Percentiles rank a stretch among this genome's conserved stretches.
Evolutionary conservation across 2,797 vertebrate genomes (phyloP).

Genomic region (Benthosema pterotum): DNA sequence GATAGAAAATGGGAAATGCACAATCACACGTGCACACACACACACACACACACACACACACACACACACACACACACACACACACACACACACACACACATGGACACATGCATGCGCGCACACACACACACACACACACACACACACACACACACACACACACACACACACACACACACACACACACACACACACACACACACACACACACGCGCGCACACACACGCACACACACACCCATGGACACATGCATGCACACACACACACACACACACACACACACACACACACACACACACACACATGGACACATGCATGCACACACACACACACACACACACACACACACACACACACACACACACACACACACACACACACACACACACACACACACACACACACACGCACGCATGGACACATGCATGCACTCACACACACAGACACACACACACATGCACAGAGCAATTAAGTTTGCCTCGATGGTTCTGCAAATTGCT

Average conservation of each 20-base stretch:
- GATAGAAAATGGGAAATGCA: conserved; percentile 41
- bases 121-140: no score
- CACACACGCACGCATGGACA: no score
- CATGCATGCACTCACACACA: no score
- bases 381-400: background rate
- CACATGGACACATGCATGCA: conserved; percentile 50
- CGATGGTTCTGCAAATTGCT: conserved; percentile 43
- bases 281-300: conserved; percentile 10
- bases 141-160: no score
- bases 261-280: no score
- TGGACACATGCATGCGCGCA: conserved; percentile 41
- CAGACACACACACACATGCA: conserved; percentile 44
- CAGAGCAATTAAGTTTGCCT: conserved; percentile 56
- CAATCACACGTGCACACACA: no score
- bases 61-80: no score
- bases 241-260: conserved; percentile 20
- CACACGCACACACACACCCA: conserved; percentile 33
- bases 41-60: no score
- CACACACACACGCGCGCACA: no score
- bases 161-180: conserved; percentile 45
- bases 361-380: conserved; percentile 45
- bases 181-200: background rate
- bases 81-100: conserved; percentile 33
- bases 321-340: no score
- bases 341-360: no score